phyloP scores from a whole-genome alignment of 2,888 invertebrate species.

The Acleris emargana region DNA sequence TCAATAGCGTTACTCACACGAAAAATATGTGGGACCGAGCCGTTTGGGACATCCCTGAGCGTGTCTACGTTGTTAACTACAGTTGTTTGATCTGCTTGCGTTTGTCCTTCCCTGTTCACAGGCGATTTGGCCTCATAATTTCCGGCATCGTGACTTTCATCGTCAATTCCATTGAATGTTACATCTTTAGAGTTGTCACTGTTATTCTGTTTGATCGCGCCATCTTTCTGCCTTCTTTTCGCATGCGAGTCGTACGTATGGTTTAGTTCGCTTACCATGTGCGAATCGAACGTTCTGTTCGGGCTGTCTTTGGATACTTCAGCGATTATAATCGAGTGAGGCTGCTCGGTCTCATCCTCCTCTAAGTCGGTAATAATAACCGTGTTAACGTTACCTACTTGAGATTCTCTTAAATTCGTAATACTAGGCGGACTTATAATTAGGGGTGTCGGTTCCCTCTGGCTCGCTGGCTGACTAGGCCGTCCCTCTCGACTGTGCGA shows the following conservation, averaged over 20 bases:
- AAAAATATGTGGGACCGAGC: slow-evolving; percentile 37
- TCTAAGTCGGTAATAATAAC: slow-evolving; percentile 64
- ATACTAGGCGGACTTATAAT: slow-evolving; percentile 52
- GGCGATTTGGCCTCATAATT: slow-evolving; percentile 29
- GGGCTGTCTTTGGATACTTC: slow-evolving; percentile 61
- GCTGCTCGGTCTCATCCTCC: slow-evolving; percentile 75
- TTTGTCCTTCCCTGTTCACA: slow-evolving; percentile 5
- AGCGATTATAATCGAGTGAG: slow-evolving; percentile 76
- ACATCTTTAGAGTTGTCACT: slow-evolving; percentile 34
- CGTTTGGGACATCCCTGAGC: slow-evolving; percentile 38
- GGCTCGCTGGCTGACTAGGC: slow-evolving; percentile 50
- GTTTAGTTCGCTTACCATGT: slow-evolving; percentile 49
- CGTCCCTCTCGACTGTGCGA: slow-evolving; percentile 41
- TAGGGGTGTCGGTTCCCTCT: slow-evolving; percentile 42
- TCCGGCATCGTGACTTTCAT: slow-evolving; percentile 30
- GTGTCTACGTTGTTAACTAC: slow-evolving; percentile 7
- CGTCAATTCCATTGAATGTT: slow-evolving; percentile 40
- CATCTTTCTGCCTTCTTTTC: slow-evolving; percentile 37
- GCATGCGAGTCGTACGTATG: slow-evolving; percentile 57
- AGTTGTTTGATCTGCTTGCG: slow-evolving; percentile 14
- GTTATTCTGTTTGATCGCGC: slow-evolving; percentile 37
- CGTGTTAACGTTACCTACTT: slow-evolving; percentile 51
- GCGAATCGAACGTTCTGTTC: slow-evolving; percentile 56
- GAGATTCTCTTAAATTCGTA: slow-evolving; percentile 72
- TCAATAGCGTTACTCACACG: slow-evolving; percentile 37